Evolutionary conservation across 2,797 vertebrate species (phyloP).

Genomic region (Sylvilagus floridanus): DNA sequence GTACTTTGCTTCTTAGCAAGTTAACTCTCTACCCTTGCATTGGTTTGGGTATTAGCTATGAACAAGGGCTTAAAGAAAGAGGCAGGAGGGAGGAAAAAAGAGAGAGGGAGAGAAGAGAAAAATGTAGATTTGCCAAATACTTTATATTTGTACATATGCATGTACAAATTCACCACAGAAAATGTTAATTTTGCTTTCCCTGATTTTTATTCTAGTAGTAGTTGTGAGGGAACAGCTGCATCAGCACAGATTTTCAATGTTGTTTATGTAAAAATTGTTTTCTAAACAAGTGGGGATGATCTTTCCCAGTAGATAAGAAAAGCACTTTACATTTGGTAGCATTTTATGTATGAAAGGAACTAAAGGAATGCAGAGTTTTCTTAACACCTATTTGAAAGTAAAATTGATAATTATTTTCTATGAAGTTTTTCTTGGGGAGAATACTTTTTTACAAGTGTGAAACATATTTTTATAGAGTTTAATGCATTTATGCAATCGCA

Average conservation of each 20-base stretch:
- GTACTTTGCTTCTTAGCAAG: slow-evolving; percentile 23
- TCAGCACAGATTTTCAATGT: not conserved
- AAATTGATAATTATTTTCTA: not conserved
- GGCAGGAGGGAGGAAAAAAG: too few species aligned
- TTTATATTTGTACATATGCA: not conserved
- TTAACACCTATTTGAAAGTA: not conserved
- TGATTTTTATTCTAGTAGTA: not conserved
- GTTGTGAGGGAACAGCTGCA: not conserved
- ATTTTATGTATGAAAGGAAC: not conserved
- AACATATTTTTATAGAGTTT: not conserved
- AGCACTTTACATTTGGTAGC: not conserved
- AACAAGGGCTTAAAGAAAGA: not conserved
- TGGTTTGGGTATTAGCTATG: not conserved
- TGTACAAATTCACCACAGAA: not conserved
- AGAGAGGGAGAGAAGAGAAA: not conserved
- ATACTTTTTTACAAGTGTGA: not conserved
- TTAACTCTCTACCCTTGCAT: not conserved
- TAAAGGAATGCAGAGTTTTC: not conserved
- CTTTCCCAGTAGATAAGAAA: not conserved
- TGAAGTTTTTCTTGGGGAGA: not conserved
- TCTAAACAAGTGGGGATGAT: not conserved
- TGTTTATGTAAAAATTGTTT: not conserved
- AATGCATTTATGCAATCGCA: not conserved
- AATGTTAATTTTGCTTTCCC: not conserved
- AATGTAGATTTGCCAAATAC: not conserved